Evolutionary conservation across 2,113 vertebrate genomes (phyloP).

Genomic region (Nicator chloris): DNA sequence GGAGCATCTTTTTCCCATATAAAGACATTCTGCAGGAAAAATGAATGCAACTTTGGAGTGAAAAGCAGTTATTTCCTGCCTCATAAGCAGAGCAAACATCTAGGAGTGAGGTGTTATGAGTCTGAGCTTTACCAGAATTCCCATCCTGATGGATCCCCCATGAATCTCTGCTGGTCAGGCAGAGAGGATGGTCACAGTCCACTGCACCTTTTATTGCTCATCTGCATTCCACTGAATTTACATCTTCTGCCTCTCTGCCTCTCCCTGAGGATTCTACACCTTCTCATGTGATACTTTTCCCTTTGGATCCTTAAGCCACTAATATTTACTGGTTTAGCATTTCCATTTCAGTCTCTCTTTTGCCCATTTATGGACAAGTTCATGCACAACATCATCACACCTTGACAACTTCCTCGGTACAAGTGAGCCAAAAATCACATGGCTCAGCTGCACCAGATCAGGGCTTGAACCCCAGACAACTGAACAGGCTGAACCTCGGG

Average conservation of each 20-base stretch:
- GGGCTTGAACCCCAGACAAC: neutral
- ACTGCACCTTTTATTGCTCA: neutral
- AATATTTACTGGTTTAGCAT: neutral
- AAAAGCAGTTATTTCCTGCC: neutral
- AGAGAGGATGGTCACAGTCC: neutral
- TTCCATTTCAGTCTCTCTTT: neutral
- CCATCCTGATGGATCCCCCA: fast-evolving
- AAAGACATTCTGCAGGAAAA: neutral
- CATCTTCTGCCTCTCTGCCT: neutral
- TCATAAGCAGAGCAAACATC: neutral
- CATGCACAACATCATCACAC: neutral
- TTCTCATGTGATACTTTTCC: neutral
- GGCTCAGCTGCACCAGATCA: neutral
- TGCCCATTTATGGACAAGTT: fast-evolving
- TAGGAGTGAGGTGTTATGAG: neutral
- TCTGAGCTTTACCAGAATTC: neutral
- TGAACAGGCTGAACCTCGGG: neutral
- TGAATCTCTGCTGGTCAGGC: neutral
- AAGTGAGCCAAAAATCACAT: neutral
- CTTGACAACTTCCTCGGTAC: neutral
- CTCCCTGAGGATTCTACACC: neutral
- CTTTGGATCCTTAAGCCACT: neutral
- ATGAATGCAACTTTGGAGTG: neutral
- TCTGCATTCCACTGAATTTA: neutral
- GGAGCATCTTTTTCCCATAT: neutral